phyloP scores from a whole-genome alignment of 2,888 invertebrate genomes.

The Pantelozetes paolii region DNA sequence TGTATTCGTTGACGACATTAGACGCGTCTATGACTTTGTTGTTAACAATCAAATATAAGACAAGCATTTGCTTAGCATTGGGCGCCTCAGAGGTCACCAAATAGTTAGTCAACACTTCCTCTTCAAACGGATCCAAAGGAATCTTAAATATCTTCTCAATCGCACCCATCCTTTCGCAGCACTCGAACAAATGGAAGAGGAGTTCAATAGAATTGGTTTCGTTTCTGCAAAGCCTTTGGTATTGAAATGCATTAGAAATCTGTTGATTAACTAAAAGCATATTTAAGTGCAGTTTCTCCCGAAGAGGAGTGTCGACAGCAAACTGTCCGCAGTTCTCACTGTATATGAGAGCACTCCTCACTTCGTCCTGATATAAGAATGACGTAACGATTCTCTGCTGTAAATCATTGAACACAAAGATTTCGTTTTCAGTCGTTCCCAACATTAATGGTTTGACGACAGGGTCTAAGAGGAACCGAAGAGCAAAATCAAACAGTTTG shows the following conservation, averaged over 20 bases:
- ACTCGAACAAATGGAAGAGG: conserved; percentile 60
- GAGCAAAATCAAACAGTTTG: conserved; percentile 63
- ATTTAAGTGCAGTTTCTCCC: conserved; percentile 34
- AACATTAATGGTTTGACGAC: conserved; percentile 30
- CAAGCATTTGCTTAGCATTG: conserved; percentile 38
- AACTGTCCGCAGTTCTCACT: conserved; percentile 35
- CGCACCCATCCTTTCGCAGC: conserved; percentile 54
- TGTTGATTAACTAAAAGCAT: conserved; percentile 35
- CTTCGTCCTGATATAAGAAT: conserved; percentile 35
- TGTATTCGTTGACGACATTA: conserved; percentile 31
- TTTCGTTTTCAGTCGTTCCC: conserved; percentile 15
- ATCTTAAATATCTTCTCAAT: conserved; percentile 19
- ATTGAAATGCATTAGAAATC: conserved; percentile 62
- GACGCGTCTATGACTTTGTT: conserved; percentile 39
- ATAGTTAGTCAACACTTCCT: conserved; percentile 31
- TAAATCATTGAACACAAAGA: conserved; percentile 37
- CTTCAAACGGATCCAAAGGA: conserved; percentile 36
- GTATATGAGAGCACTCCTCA: conserved; percentile 34
- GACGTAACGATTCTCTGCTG: conserved; percentile 54
- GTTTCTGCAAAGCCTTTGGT: conserved; percentile 60
- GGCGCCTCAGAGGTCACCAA: background rate
- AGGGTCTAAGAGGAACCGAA: conserved; percentile 34
- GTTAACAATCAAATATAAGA: conserved; percentile 39
- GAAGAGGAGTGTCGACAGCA: conserved; percentile 4
- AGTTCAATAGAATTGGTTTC: conserved; percentile 56